Evolutionary conservation across 2,113 vertebrate genomes (phyloP), one percentile per base, ranked within the genome.

Genomic region (Sceloporus tristichus): DNA sequence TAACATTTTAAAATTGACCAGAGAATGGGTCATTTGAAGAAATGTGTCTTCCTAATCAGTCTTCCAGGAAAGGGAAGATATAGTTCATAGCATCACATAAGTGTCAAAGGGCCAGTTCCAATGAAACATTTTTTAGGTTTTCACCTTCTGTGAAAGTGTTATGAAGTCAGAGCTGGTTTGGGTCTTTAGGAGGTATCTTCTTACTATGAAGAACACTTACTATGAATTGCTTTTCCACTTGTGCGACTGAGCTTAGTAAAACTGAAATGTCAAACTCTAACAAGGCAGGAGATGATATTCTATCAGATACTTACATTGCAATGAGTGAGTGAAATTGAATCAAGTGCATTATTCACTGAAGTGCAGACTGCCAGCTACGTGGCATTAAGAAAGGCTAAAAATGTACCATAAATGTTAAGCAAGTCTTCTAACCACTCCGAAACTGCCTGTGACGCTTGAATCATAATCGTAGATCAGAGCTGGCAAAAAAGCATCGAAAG

Each of bases 241-340:
- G 34, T 0, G 0, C 56, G 70, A 68, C 23, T 89, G 71, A 94
- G 73, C 25, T 75, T 92, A 87, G 87, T 86, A 87, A 94, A 95
- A 92, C 90, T 87, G 66, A 93, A 94, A 89, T 91, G 85, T 93
- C 92, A 95, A 91, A 90, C 10, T 48, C 40, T 84, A 85, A 76
- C 75, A 91, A 91, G 75, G 16, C 90, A 81, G 59, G 73, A 91
- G 53, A 85, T 4, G 27, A 40, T 87, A 87, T 88, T 94, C 93
- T 90, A 91, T 91, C 85, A 91, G 82, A 56, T 42, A 91, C 79
- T 92, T 91, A 84, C 23, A 81, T 85, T 79, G 87, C 70, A 91
- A 79, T 82, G 74, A 82, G 42, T 89, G 83, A 90, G n/a, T 92
- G 92, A 92, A 93, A 90, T 75, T 78, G 88, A 92, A 83, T 89